A percentile compares a stretch with the other conserved stretches of the same genome.
phyloP scores from a whole-genome alignment of 1,140 invertebrate genomes.

The Camponotus floridanus region DNA sequence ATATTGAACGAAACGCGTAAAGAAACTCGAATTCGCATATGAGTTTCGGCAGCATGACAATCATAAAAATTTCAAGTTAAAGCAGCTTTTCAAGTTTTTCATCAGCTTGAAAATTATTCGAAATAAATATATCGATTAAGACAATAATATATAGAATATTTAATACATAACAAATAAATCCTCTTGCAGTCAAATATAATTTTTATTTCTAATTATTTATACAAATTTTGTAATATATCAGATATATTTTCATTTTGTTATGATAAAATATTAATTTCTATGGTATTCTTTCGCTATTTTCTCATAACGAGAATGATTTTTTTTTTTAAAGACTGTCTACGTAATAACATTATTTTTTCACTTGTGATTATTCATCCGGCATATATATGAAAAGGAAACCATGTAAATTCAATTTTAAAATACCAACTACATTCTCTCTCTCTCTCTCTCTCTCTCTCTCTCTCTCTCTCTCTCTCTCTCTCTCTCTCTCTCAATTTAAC shows the following conservation, averaged over 20 bases:
- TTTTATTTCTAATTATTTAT: no score
- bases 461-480: no score
- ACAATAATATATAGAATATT: no score
- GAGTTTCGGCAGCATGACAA: not conserved
- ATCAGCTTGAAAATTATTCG: constrained; percentile 9
- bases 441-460: not conserved
- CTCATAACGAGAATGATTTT: not conserved
- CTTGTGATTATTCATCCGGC: not conserved
- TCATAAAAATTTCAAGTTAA: not conserved
- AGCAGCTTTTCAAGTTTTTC: not conserved
- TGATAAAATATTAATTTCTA: no score
- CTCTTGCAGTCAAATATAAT: no score
- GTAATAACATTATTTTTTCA: not conserved
- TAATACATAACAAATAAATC: no score
- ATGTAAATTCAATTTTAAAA: constrained; percentile 38
- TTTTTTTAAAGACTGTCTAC: not conserved
- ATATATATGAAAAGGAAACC: not conserved
- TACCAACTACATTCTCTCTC: not conserved
- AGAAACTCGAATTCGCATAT: not conserved
- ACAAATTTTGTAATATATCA: no score
- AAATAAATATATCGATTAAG: not conserved
- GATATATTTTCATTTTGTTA: no score
- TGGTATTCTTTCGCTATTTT: no score
- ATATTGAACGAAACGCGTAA: constrained; percentile 38
- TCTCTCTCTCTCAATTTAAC: constrained; percentile 3